Conservation (phyloP, 2,113 vertebrate species). For the Orycteropus afer region DNA sequence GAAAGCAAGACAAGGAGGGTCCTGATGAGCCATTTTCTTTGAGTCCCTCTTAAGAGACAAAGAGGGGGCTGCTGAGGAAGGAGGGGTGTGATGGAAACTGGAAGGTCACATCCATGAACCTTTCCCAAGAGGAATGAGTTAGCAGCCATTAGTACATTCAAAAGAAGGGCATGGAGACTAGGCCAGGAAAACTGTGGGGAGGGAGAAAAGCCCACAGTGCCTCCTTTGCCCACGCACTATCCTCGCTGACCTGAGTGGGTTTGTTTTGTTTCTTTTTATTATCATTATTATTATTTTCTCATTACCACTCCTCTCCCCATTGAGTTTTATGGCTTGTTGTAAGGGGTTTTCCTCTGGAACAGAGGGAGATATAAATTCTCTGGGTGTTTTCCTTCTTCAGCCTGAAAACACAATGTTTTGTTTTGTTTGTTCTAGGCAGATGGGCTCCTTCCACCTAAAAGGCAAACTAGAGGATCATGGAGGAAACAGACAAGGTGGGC, state of each 20-base stretch:
- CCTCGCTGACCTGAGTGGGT: not conserved
- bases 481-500: too few relatives aligned
- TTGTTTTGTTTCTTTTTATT: not conserved
- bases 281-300: not conserved
- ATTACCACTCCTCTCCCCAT: not conserved
- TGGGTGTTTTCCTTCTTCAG: not conserved
- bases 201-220: not conserved
- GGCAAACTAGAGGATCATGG: not conserved
- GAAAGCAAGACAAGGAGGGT: not conserved
- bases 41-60: not conserved
- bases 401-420: not conserved
- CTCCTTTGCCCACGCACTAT: not conserved
- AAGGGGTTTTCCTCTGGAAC: conserved; percentile 26
- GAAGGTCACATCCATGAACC: not conserved
- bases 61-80: not conserved
- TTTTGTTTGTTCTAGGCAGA: not conserved
- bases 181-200: not conserved
- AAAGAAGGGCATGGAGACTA: not conserved
- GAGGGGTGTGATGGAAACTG: not conserved
- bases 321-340: conserved; percentile 2
- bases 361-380: not conserved
- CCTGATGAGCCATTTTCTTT: not conserved
- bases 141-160: accelerated
- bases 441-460: not conserved
- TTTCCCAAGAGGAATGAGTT: not conserved